Evolutionary conservation across 2,113 vertebrate species (phyloP).

Genomic region (Fulmarus glacialis): DNA sequence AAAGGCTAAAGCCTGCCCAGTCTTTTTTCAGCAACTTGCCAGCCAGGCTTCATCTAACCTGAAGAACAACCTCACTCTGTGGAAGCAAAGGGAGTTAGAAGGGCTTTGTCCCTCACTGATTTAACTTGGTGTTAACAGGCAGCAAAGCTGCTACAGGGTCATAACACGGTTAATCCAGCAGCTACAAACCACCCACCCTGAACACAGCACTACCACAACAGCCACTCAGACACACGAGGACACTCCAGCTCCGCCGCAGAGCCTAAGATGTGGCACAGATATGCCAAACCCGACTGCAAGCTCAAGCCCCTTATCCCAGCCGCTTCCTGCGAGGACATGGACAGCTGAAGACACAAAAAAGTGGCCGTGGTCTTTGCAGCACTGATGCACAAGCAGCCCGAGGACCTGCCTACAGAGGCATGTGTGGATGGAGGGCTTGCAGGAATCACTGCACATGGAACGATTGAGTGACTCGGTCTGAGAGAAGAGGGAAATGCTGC

Average conservation of each 20-base stretch:
- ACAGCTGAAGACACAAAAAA: not conserved
- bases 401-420: not conserved
- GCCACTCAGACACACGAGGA: not conserved
- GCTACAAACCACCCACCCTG: not conserved
- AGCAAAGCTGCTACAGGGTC: not conserved
- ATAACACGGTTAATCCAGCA: not conserved
- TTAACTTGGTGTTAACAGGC: not conserved
- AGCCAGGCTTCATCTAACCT: not conserved
- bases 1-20: not conserved
- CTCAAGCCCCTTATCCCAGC: not conserved
- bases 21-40: not conserved
- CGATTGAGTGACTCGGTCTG: not conserved
- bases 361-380: rapidly evolving
- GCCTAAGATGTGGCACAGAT: not conserved
- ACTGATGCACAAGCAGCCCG: rapidly evolving
- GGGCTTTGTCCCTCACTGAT: not conserved
- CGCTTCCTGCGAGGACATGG: rapidly evolving
- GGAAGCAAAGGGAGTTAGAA: not conserved
- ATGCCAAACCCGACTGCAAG: not conserved
- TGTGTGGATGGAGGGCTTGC: not conserved
- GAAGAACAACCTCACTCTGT: not conserved
- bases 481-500: not conserved
- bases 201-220: not conserved
- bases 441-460: rapidly evolving
- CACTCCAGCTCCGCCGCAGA: not conserved